Percentiles rank a stretch among this genome's conserved stretches.
Evolutionary conservation across 2,113 vertebrate species (phyloP).

Genomic region (Myiagra hebetior): DNA sequence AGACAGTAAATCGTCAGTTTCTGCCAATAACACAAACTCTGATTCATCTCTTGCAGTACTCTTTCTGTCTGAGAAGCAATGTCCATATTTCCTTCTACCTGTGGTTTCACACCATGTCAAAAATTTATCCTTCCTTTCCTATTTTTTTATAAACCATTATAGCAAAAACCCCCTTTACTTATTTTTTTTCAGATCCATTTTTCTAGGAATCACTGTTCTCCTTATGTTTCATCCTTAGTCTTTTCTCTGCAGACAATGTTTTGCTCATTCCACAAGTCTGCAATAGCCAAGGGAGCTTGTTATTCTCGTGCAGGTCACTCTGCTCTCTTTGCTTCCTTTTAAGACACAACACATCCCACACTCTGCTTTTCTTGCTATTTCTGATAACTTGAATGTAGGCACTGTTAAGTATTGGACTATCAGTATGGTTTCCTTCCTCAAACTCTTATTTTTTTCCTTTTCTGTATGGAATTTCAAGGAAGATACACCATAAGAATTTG

Average conservation of each 20-base stretch:
- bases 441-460: background rate
- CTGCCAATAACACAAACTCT: background rate
- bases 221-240: background rate
- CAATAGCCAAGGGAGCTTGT: background rate
- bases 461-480: background rate
- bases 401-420: background rate
- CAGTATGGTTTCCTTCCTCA: background rate
- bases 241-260: constrained; percentile 8
- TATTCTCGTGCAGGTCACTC: background rate
- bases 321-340: background rate
- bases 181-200: background rate
- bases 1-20: background rate
- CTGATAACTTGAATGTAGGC: background rate
- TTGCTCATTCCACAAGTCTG: background rate
- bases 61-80: background rate
- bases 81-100: background rate
- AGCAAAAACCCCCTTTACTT: background rate
- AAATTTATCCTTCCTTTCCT: background rate
- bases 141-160: background rate
- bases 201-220: background rate
- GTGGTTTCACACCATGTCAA: background rate
- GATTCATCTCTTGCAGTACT: background rate
- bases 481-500: background rate
- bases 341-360: background rate
- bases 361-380: background rate